Conservation (phyloP, 2,797 vertebrate species). For the Anas acuta region DNA sequence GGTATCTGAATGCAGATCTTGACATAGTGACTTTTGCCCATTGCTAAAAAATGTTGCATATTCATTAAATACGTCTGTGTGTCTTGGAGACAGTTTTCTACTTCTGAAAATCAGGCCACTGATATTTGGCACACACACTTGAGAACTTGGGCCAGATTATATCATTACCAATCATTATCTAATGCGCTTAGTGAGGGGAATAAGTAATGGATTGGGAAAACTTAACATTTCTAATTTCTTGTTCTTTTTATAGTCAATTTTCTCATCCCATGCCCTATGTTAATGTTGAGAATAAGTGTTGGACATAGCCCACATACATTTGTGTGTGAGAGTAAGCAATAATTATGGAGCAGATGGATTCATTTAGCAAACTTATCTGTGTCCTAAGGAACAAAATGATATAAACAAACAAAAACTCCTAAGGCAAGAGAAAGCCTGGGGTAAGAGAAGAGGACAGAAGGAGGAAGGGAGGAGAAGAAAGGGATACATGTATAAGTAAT, state of each 20-base stretch:
- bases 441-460: background rate
- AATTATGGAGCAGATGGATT: background rate
- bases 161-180: conserved; percentile 21
- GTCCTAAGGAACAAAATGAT: background rate
- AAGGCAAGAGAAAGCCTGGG: background rate
- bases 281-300: background rate
- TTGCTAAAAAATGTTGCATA: background rate
- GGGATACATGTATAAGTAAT: background rate
- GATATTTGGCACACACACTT: background rate
- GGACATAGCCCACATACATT: background rate
- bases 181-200: background rate
- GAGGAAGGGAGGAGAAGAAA: background rate
- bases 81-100: background rate
- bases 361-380: background rate
- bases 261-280: background rate
- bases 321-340: background rate
- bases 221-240: background rate
- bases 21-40: background rate
- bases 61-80: background rate
- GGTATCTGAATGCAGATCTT: background rate
- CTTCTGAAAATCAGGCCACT: conserved; percentile 39
- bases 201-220: background rate
- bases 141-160: background rate
- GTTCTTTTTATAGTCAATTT: background rate
- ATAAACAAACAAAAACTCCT: background rate